Conservation (phyloP, 2,113 vertebrate species). For the Macrotis lagotis region DNA sequence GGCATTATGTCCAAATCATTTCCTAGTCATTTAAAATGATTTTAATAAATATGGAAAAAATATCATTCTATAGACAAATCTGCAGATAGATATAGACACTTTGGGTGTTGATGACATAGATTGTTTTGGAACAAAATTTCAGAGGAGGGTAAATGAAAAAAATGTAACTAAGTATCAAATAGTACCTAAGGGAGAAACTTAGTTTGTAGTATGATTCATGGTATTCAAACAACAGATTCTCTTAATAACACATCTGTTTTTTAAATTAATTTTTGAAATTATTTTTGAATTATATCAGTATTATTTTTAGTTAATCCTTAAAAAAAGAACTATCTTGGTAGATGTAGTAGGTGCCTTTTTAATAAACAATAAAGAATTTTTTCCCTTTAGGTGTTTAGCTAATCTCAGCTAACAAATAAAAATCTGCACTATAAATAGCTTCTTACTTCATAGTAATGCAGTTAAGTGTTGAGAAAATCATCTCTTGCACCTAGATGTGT, state of each 20-base stretch:
- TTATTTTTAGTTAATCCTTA: conserved; percentile 74
- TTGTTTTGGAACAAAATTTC: conserved; percentile 74
- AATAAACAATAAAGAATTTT: conserved; percentile 70
- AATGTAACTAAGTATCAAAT: conserved; percentile 55
- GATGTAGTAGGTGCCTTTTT: conserved; percentile 72
- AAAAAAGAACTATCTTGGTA: conserved; percentile 37
- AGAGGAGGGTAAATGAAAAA: conserved; percentile 61
- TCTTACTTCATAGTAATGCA: conserved; percentile 66
- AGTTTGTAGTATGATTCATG: conserved; percentile 42
- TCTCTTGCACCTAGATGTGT: conserved; percentile 20
- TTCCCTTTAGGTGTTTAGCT: conserved; percentile 64
- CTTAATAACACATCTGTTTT: conserved; percentile 61
- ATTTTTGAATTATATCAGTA: conserved; percentile 64
- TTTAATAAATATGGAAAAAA: conserved; percentile 74
- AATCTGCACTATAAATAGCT: conserved; percentile 65
- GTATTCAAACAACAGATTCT: conserved; percentile 61
- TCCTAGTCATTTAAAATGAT: conserved; percentile 79
- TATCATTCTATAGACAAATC: conserved; percentile 45
- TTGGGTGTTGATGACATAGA: conserved; percentile 72
- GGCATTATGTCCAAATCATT: conserved; percentile 77
- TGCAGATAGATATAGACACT: conserved; percentile 65
- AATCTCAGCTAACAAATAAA: conserved; percentile 62
- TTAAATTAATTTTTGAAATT: conserved; percentile 72
- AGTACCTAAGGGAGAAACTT: conserved; percentile 40
- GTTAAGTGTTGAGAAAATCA: conserved; percentile 68